phyloP scores from a whole-genome alignment of 2,797 vertebrate species.

The Bucorvus abyssinicus region DNA sequence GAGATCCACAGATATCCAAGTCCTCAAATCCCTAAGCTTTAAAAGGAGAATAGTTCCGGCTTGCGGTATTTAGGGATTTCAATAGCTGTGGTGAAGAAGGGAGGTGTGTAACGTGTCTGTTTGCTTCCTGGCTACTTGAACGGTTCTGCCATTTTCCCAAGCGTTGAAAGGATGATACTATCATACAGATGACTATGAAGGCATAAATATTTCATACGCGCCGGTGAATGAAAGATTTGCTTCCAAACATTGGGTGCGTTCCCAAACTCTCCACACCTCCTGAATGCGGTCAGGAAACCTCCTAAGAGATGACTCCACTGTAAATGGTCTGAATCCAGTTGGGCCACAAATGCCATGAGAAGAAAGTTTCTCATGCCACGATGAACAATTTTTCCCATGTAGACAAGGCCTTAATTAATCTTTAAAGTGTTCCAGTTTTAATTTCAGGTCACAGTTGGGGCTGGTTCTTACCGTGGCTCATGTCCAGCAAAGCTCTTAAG shows the following conservation, averaged over 20 bases:
- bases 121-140: constrained; percentile 17
- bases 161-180: constrained; percentile 39
- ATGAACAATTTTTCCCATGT: constrained; percentile 64
- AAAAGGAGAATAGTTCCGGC: neutral
- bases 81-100: neutral
- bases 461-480: constrained; percentile 52
- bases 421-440: constrained; percentile 67
- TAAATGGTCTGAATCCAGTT: constrained; percentile 57
- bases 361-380: constrained; percentile 61
- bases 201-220: constrained; percentile 21
- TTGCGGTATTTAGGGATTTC: neutral
- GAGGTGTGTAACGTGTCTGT: neutral
- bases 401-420: constrained; percentile 67
- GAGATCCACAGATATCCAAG: neutral
- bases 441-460: constrained; percentile 65
- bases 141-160: constrained; percentile 46
- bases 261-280: constrained; percentile 45
- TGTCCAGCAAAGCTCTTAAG: constrained; percentile 59
- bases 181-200: constrained; percentile 7
- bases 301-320: neutral
- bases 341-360: constrained; percentile 46
- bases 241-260: constrained; percentile 31
- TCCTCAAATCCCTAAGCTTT: neutral
- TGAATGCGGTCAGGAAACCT: neutral
- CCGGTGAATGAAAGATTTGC: constrained; percentile 13